phyloP scores from a whole-genome alignment of 1,140 invertebrate species.

The Aphelenchoides fujianensis region DNA sequence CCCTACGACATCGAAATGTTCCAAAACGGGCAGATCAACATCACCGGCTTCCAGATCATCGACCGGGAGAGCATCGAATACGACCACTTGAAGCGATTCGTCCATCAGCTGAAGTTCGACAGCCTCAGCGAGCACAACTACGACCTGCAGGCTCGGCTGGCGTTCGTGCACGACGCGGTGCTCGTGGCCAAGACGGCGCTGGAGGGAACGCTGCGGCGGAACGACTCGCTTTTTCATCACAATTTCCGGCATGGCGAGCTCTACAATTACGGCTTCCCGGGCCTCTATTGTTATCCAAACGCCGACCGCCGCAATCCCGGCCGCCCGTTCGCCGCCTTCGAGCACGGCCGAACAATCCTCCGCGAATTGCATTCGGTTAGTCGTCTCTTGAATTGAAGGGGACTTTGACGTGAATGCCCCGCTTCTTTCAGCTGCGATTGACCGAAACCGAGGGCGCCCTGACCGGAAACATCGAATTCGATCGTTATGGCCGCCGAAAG shows the following conservation, averaged over 20 bases:
- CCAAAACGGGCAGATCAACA: slow-evolving; percentile 64
- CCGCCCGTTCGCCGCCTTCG: slow-evolving; percentile 57
- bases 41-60: slow-evolving; percentile 63
- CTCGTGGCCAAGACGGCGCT: slow-evolving; percentile 58
- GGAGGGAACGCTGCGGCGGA: slow-evolving; percentile 43
- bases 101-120: slow-evolving; percentile 30
- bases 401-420: background rate
- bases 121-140: background rate
- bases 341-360: slow-evolving; percentile 55
- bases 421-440: slow-evolving; percentile 44
- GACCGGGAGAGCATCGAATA: slow-evolving; percentile 24
- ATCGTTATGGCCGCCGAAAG: slow-evolving; percentile 51
- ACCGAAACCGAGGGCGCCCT: slow-evolving; percentile 50
- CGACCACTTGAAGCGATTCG: slow-evolving; percentile 25
- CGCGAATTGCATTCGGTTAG: slow-evolving; percentile 46
- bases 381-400: too few species aligned
- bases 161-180: slow-evolving; percentile 60
- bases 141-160: slow-evolving; percentile 50
- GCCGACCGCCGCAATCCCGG: slow-evolving; percentile 52
- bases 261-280: slow-evolving; percentile 54
- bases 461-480: slow-evolving; percentile 60
- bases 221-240: slow-evolving; percentile 59
- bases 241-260: slow-evolving; percentile 60
- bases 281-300: slow-evolving; percentile 57
- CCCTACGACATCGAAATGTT: slow-evolving; percentile 63